A percentile compares a stretch with the other conserved stretches of the same genome.
These are phyloP conservation scores for Poeciliopsis retropinna DNA, from an alignment of 2,113 vertebrate genomes.

Conservation along the genomic window DNA sequence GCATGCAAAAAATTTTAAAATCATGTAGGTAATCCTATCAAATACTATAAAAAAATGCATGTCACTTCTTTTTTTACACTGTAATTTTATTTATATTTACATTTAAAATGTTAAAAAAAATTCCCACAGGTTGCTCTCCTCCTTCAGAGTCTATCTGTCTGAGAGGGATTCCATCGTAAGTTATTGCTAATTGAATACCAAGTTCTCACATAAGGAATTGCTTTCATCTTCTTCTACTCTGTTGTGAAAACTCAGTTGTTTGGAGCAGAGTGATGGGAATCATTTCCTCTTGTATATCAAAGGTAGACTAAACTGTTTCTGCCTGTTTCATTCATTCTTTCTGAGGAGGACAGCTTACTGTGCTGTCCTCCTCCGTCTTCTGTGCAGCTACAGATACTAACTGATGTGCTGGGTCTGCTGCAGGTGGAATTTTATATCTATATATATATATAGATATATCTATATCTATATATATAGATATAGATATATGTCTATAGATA, in stretches of 20 bases:
- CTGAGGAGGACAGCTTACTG: too few species aligned
- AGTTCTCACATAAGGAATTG: conserved; percentile 17
- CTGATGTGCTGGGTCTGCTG: too few species aligned
- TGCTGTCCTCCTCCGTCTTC: not conserved
- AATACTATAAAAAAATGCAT: too few species aligned
- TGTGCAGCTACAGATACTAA: not conserved
- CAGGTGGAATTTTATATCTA: too few species aligned
- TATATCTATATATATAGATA: too few species aligned
- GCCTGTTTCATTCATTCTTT: not conserved
- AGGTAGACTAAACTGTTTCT: not conserved
- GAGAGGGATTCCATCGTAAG: not conserved
- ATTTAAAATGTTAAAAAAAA: not conserved
- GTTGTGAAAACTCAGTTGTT: not conserved
- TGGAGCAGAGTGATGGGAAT: conserved; percentile 6
- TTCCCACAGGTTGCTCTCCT: conserved; percentile 6
- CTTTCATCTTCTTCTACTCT: conserved; percentile 17
- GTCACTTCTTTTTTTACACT: too few species aligned
- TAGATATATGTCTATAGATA: too few species aligned
- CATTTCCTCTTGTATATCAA: conserved; percentile 6
- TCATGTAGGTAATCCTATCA: too few species aligned
- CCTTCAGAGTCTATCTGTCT: not conserved
- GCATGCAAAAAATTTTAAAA: too few species aligned
- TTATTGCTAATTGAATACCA: not conserved
- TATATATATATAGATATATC: too few species aligned
- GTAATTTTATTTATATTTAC: too few species aligned